Evolutionary conservation across 1,140 invertebrate genomes (phyloP).

Genomic region (Lepidurus packardi): DNA sequence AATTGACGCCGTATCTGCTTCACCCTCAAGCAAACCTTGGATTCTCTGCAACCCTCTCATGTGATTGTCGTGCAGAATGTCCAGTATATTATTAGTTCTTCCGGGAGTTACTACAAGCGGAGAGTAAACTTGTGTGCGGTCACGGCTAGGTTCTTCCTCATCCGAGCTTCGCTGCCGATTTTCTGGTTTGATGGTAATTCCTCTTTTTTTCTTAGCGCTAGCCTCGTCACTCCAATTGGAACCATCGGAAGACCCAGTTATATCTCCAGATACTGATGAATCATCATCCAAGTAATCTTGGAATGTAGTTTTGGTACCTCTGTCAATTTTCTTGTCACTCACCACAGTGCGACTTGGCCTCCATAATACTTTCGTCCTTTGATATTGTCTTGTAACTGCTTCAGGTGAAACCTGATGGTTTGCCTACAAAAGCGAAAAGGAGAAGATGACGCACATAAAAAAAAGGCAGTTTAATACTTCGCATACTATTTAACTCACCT

Average conservation of each 20-base stretch:
- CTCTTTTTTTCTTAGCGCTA: background rate
- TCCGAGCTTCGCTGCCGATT: background rate
- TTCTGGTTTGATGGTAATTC: background rate
- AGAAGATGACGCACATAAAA: no score
- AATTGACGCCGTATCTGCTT: no score
- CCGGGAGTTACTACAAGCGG: background rate
- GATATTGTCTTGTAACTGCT: background rate
- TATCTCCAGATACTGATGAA: background rate
- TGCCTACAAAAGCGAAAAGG: no score
- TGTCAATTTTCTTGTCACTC: background rate
- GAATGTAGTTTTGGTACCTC: background rate
- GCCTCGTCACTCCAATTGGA: background rate
- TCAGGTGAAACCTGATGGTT: background rate
- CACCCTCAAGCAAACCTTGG: no score
- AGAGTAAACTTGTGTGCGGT: background rate
- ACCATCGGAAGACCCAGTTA: background rate
- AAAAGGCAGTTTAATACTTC: background rate
- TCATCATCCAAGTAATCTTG: background rate
- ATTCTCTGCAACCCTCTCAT: no score
- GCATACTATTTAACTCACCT: background rate
- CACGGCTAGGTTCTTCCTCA: background rate
- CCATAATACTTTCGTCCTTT: background rate
- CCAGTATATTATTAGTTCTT: no score
- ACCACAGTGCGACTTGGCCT: background rate
- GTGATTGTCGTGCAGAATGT: no score